Base-by-base conservation (phyloP, 2,797 vertebrate species). In the Antennarius maculatus region DNA sequence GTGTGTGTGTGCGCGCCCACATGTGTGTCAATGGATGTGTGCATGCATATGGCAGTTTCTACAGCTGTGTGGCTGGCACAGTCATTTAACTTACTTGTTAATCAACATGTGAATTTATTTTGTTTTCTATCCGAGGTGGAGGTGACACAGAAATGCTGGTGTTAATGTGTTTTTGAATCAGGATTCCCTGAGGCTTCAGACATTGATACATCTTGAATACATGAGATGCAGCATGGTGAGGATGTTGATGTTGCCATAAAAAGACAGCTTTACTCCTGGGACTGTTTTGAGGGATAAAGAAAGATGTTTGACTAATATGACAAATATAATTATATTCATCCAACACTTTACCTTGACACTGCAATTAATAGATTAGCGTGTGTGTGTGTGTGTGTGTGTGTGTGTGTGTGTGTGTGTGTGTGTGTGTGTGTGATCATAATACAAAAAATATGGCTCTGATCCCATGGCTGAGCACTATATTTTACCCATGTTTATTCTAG, bases 151-250 rank as follows among this genome's bases (percentile, higher is more conserved):
- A 56, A 61, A 52, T 48, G 65, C 61, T 76, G 52, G 71, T 49
- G 49, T 69, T 45, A 46, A 56, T 71, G 51, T 63, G 69, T 68
- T 28, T 69, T n/a, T 48, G 41, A 80, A 66, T 54, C 71, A 61
- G 42, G 10, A 3, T 14, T 31, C 53, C 65, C 59, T 8, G 45
- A 64, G 69, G 72, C 59, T 68, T 78, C 60, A 64, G 76, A 56
- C 83, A 88, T 90, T 83, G 88, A 87, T 82, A 84, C 85, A 60
- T 15, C 59, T 71, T 85, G 71, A 84, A 84, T 85, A 81, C 74
- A 56, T 80, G 46, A 82, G 69, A 66, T 23, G 31, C 58, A 23
- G 56, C 61, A 69, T 37, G 51, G 54, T 1, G 16, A 49, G 52
- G 58, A 56, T 63, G 57, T 51, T 79, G 69, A 81, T 53, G 82